Evolutionary conservation across 2,888 invertebrate genomes (phyloP).

Genomic region (Rhagonycha lutea): DNA sequence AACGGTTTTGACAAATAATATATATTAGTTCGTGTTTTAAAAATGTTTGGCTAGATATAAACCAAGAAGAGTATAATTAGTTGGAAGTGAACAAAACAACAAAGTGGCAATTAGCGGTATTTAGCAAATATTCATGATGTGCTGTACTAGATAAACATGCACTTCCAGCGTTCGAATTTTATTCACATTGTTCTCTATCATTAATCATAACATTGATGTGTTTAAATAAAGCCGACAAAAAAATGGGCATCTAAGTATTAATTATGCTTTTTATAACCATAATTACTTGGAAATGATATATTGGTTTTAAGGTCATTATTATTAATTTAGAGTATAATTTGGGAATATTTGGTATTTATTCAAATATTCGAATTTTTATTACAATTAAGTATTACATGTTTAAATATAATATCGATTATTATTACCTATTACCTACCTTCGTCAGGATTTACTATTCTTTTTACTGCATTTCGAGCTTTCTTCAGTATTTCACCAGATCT

Average conservation of each 20-base stretch:
- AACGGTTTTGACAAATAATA: conserved; percentile 22
- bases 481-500: background rate
- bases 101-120: conserved; percentile 37
- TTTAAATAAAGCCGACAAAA: conserved; percentile 39
- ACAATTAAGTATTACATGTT: background rate
- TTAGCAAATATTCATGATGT: conserved; percentile 39
- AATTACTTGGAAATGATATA: conserved; percentile 42
- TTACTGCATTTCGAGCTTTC: background rate
- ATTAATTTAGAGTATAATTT: conserved; percentile 31
- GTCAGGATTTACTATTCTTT: background rate
- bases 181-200: conserved; percentile 40
- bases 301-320: conserved; percentile 34
- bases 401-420: background rate
- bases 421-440: background rate
- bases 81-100: conserved; percentile 32
- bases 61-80: conserved; percentile 28
- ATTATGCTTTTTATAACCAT: conserved; percentile 42
- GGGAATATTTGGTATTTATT: conserved; percentile 13
- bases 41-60: conserved; percentile 27
- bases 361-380: background rate
- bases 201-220: conserved; percentile 43
- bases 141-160: conserved; percentile 37
- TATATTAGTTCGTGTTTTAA: conserved; percentile 24
- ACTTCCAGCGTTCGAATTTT: conserved; percentile 35
- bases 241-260: conserved; percentile 36